A percentile compares a stretch with the other conserved stretches of the same genome.
phyloP scores from a whole-genome alignment of 1,140 invertebrate genomes.

The Drosophila punjabiensis region DNA sequence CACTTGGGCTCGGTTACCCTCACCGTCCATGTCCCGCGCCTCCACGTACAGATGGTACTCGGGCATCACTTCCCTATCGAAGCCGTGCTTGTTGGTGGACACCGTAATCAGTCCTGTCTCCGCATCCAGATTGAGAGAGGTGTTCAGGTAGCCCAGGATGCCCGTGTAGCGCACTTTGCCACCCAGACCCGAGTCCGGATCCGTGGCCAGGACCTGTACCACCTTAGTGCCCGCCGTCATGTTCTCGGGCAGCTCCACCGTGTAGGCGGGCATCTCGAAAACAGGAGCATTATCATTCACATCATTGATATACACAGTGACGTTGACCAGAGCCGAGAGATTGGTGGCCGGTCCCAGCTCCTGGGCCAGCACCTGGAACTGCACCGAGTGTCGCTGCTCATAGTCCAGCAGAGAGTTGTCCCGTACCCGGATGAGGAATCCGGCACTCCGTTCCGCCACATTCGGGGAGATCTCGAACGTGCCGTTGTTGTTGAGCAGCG shows the following conservation, averaged over 20 bases:
- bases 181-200: slow-evolving; percentile 90
- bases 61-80: slow-evolving; percentile 93
- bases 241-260: slow-evolving; percentile 92
- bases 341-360: slow-evolving; percentile 91
- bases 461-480: slow-evolving; percentile 95
- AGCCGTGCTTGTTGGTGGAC: slow-evolving; percentile 89
- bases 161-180: slow-evolving; percentile 91
- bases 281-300: slow-evolving; percentile 95
- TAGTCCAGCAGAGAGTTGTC: slow-evolving; percentile 94
- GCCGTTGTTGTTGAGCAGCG: slow-evolving; percentile 92
- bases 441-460: slow-evolving; percentile 92
- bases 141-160: slow-evolving; percentile 91
- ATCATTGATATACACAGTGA: slow-evolving; percentile 93
- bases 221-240: slow-evolving; percentile 91
- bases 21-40: slow-evolving; percentile 93
- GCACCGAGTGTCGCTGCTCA: slow-evolving; percentile 90
- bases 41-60: slow-evolving; percentile 92
- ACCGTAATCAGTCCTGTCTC: slow-evolving; percentile 92
- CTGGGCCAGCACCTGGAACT: slow-evolving; percentile 92
- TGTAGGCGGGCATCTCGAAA: slow-evolving; percentile 91
- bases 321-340: slow-evolving; percentile 89
- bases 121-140: slow-evolving; percentile 91
- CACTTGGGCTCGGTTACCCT: slow-evolving; percentile 90
- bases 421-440: slow-evolving; percentile 93
- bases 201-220: slow-evolving; percentile 90